A percentile compares a stretch with the other conserved stretches of the same genome.
These are phyloP conservation scores for Aphyosemion australe DNA, from an alignment of 2,113 vertebrate species.

Conservation along the genomic window DNA sequence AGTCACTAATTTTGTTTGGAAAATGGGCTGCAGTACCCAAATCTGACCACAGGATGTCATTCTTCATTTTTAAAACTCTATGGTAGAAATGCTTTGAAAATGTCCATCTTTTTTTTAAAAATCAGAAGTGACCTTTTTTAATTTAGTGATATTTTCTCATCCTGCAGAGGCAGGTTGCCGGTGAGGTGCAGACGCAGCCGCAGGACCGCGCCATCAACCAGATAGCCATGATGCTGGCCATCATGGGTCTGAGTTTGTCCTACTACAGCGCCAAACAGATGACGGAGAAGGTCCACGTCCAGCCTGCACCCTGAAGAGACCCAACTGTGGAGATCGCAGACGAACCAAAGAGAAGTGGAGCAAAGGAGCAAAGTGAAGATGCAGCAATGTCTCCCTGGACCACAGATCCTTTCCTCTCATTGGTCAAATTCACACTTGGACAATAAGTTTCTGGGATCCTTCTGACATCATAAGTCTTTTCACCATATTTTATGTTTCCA, in stretches of 20 bases:
- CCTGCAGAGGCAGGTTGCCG: slow-evolving; percentile 88
- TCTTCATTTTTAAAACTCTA: too few species aligned
- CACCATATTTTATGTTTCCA: slow-evolving; percentile 23
- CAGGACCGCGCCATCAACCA: slow-evolving; percentile 84
- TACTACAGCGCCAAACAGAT: slow-evolving; percentile 91
- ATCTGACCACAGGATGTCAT: too few species aligned
- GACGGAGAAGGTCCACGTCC: slow-evolving; percentile 75
- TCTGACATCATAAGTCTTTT: slow-evolving; percentile 34
- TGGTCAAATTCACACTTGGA: slow-evolving; percentile 31
- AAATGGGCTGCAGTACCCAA: too few species aligned
- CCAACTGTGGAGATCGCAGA: background rate
- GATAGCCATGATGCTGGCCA: slow-evolving; percentile 89
- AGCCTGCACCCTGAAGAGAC: slow-evolving; percentile 70
- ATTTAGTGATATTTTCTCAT: background rate
- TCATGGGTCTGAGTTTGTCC: slow-evolving; percentile 89
- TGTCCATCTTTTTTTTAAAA: too few species aligned
- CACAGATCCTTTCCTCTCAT: slow-evolving; percentile 35
- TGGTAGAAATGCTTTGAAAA: too few species aligned
- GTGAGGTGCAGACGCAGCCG: slow-evolving; percentile 82
- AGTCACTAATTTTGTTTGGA: too few species aligned
- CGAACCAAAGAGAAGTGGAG: slow-evolving; percentile 27
- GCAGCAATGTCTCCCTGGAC: slow-evolving; percentile 4
- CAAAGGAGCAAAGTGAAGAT: background rate
- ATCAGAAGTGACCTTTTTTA: background rate
- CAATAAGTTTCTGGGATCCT: slow-evolving; percentile 43